These are phyloP conservation scores for Promerops cafer DNA, from an alignment of 2,113 vertebrate species.

Conservation along the genomic window DNA sequence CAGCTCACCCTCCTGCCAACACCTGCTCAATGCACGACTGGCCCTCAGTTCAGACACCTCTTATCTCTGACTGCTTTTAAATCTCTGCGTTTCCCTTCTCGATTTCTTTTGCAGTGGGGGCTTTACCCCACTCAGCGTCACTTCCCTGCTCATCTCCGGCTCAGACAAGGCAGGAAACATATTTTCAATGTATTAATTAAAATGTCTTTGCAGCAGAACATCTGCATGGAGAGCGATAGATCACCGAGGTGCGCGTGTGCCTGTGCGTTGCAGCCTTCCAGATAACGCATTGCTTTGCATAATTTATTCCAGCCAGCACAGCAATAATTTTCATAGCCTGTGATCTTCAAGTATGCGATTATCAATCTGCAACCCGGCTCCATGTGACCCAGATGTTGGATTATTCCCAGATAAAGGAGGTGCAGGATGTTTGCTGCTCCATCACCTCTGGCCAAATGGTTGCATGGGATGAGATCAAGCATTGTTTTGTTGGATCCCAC, in stretches of 20 bases:
- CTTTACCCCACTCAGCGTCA: neutral
- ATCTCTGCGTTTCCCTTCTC: neutral
- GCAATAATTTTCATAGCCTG: conserved; percentile 52
- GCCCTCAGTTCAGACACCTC: neutral
- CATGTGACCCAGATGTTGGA: neutral
- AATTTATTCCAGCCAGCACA: conserved; percentile 58
- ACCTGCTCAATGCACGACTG: neutral
- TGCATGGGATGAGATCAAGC: neutral
- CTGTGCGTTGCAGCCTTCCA: neutral
- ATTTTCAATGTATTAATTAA: conserved; percentile 67
- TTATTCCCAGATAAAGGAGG: neutral
- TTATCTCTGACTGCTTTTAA: neutral
- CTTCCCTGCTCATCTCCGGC: conserved; percentile 25
- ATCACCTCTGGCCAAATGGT: neutral
- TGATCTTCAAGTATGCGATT: conserved; percentile 17
- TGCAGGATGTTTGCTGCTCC: neutral
- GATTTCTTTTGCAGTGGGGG: neutral
- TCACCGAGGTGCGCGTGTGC: conserved; percentile 1
- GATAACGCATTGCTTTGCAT: conserved; percentile 67
- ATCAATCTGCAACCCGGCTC: neutral
- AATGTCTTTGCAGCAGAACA: conserved; percentile 58
- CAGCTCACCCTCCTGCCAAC: neutral
- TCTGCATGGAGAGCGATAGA: conserved; percentile 59
- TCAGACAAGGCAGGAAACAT: conserved; percentile 51
- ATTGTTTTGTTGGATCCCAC: neutral